Evolutionary conservation across 2,797 vertebrate species (phyloP).

Genomic region (Catostomus latipinnis): DNA sequence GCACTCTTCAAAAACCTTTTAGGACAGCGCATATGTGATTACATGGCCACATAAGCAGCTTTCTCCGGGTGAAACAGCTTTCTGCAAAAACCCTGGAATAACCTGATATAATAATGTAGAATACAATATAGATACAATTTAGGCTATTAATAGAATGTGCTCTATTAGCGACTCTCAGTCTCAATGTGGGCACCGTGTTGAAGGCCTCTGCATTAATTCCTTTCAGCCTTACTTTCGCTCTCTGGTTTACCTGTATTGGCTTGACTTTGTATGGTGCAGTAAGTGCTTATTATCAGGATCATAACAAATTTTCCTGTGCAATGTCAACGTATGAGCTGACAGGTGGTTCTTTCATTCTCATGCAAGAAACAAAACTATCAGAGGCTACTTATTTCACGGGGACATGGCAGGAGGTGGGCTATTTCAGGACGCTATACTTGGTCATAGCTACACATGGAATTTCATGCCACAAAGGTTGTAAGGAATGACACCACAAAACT

Average conservation of each 20-base stretch:
- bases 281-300: not conserved
- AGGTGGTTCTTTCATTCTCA: slow-evolving; percentile 27
- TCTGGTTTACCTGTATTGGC: not conserved
- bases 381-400: slow-evolving; percentile 17
- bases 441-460: slow-evolving; percentile 35
- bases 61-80: too few species aligned
- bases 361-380: slow-evolving; percentile 50
- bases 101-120: too few species aligned
- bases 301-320: slow-evolving; percentile 35
- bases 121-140: too few species aligned
- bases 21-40: too few species aligned
- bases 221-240: too few species aligned
- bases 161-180: too few species aligned
- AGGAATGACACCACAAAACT: slow-evolving; percentile 53
- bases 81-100: too few species aligned
- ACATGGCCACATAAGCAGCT: too few species aligned
- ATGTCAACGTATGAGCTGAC: slow-evolving; percentile 51
- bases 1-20: too few species aligned
- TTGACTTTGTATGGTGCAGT: not conserved
- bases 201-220: too few species aligned
- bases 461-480: slow-evolving; percentile 47
- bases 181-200: too few species aligned
- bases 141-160: too few species aligned
- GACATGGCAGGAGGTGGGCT: slow-evolving; percentile 38
- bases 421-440: slow-evolving; percentile 12